Evolutionary conservation across 1,140 invertebrate species (phyloP), one percentile per base, ranked within the genome.

Genomic region (Nephila pilipes): DNA sequence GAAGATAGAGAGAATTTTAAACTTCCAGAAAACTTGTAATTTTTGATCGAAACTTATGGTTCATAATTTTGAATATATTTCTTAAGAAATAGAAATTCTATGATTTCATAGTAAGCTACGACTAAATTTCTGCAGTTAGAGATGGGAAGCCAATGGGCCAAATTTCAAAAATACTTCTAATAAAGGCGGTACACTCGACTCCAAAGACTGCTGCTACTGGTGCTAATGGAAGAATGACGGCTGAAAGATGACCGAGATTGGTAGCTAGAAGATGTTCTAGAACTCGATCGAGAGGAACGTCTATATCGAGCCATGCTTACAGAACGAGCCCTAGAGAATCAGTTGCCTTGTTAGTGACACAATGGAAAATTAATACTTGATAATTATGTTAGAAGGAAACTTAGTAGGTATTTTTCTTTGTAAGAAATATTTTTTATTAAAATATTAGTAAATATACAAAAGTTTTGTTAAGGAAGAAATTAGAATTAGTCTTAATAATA

Each of bases 291-390:
- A 36, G 46, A 58, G 8, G 69, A 20, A 63, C 54, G 65, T 87
- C 90, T 85, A 22, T 58, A 58, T 29, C 83, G 65, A 85, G 60
- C 63, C 69, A 83, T 80, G 83, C 83, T 87, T 29, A 93, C 83
- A 87, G 85, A 93, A 20, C 92, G 85, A 87, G 92, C 92, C 92
- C 92, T 93, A 93, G 46, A 87, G 57, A 88, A 80, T 29, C 55
- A 55, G n/a, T 85, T 25, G 29, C n/a, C 25, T 65, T 92, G 83
- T 85, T 92, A 85, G 90, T 92, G 16, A n/a, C 32, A n/a, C 32
- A 57, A 91, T n/a, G 29, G 65, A 90, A 90, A 29, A 38, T 75
- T 75, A 75, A 36, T 75, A 75, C 18, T 29, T 32, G 69, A 32
- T 32, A 16, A 32, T 32, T 18, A 75, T 75, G 69, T 75, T 75